Evolutionary conservation across 2,113 vertebrate species (phyloP), one percentile per base, ranked within the genome.

Genomic region (Laterallus jamaicensis): DNA sequence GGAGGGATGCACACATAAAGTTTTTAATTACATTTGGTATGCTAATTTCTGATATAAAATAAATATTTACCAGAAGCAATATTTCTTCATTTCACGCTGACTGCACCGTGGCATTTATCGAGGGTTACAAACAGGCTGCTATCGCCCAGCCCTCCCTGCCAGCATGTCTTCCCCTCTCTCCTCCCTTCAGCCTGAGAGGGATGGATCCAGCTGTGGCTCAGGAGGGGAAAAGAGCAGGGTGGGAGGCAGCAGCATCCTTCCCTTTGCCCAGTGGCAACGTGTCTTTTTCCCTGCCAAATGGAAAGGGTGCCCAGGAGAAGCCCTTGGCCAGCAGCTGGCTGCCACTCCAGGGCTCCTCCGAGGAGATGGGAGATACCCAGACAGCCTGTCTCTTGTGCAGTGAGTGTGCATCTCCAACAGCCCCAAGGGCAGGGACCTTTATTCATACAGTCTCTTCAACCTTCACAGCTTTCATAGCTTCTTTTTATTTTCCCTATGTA

Each of bases 21-120:
- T 98, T 98, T 97, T 98, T 98, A 98, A 98, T 98, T 98, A 98
- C 98, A 98, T 98, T 98, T 98, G 98, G 98, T 98, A 98, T 98
- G 98, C 98, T 98, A 98, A 98, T 98, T 98, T 98, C 97, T 98
- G 98, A 98, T 98, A 98, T 97, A 98, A 98, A 98, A 98, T 98
- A 98, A 98, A 98, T 98, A 98, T 98, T 98, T 98, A 98, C 98
- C 93, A 82, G 97, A 96, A 98, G 97, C 97, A 96, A 97, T 98
- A 98, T 98, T 98, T 98, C 97, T 98, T 98, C 98, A 98, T 98
- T 98, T 98, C 98, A 98, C 97, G 97, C 98, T 96, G 44, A 73
- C 96, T 98, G 98, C 97, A 97, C 97, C 75, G 56, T 90, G 39
- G 96, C 95, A 94, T 98, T 98, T 98, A 98, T 98, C 87, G 3